A percentile compares a stretch with the other conserved stretches of the same genome.
Evolutionary conservation across 2,888 invertebrate genomes (phyloP).

Genomic region (Spodoptera exigua): DNA sequence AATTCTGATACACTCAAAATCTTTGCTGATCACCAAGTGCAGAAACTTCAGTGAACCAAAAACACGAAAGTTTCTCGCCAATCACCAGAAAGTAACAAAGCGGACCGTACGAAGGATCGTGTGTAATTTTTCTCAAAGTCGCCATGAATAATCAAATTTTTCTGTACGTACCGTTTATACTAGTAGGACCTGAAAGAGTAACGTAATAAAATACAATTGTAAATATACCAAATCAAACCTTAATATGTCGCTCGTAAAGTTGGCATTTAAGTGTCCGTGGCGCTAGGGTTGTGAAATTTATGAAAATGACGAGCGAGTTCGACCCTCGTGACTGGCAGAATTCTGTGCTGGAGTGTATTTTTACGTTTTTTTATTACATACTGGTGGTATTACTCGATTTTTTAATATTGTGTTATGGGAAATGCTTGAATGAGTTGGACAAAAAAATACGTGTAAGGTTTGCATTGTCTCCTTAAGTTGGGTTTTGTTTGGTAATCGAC

Average conservation of each 20-base stretch:
- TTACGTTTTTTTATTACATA: slow-evolving; percentile 83
- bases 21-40: slow-evolving; percentile 13
- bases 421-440: slow-evolving; percentile 55
- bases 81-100: slow-evolving; percentile 64
- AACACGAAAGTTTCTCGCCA: slow-evolving; percentile 42
- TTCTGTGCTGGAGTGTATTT: slow-evolving; percentile 84
- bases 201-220: slow-evolving; percentile 63
- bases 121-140: slow-evolving; percentile 85
- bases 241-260: slow-evolving; percentile 73
- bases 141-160: slow-evolving; percentile 89
- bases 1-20: not conserved
- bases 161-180: slow-evolving; percentile 86
- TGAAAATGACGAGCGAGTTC: slow-evolving; percentile 81
- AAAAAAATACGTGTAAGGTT: slow-evolving; percentile 49
- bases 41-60: slow-evolving; percentile 17
- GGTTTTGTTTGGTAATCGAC: slow-evolving; percentile 35
- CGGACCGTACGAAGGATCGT: slow-evolving; percentile 64
- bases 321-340: slow-evolving; percentile 87
- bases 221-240: slow-evolving; percentile 72
- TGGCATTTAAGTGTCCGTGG: slow-evolving; percentile 68
- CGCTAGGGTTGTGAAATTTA: slow-evolving; percentile 82
- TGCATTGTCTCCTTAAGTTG: slow-evolving; percentile 42
- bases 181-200: slow-evolving; percentile 59
- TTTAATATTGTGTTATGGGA: slow-evolving; percentile 59
- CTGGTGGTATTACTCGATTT: slow-evolving; percentile 70